Percentiles rank a stretch among this genome's conserved stretches.
phyloP scores from a whole-genome alignment of 2,797 vertebrate genomes.

The Enteromius argenteus region DNA sequence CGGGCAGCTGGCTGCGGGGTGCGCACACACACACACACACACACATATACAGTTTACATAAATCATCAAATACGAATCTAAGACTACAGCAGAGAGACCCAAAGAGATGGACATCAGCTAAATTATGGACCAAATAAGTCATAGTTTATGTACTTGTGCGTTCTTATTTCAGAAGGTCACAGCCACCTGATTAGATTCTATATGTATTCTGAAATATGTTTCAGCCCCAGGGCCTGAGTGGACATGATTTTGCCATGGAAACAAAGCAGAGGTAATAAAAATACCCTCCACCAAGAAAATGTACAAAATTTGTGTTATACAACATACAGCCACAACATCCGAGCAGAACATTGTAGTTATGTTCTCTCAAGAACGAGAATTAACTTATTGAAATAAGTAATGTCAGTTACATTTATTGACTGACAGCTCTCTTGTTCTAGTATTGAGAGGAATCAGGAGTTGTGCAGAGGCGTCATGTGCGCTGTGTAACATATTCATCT shows the following conservation, averaged over 20 bases:
- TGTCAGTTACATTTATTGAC: neutral
- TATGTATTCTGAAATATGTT: slow-evolving; percentile 44
- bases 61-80: slow-evolving; percentile 16
- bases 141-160: slow-evolving; percentile 37
- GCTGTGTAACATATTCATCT: neutral
- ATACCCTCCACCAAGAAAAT: neutral
- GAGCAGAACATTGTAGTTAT: neutral
- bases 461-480: too few relatives aligned
- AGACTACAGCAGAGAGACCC: neutral
- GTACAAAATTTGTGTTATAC: neutral
- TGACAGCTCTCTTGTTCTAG: neutral
- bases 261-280: slow-evolving; percentile 55
- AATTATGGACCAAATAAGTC: slow-evolving; percentile 40
- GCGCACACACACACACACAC: slow-evolving; percentile 19
- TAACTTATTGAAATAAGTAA: neutral
- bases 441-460: too few relatives aligned
- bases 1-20: slow-evolving; percentile 5
- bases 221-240: slow-evolving; percentile 42
- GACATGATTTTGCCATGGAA: slow-evolving; percentile 49
- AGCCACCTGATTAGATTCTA: slow-evolving; percentile 48
- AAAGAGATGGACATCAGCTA: slow-evolving; percentile 12
- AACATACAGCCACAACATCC: neutral
- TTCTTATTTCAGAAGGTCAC: slow-evolving; percentile 46
- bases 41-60: slow-evolving; percentile 21
- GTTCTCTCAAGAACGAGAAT: neutral